These are phyloP conservation scores for Ictalurus furcatus DNA, from an alignment of 2,113 vertebrate genomes.

Conservation along the genomic window DNA sequence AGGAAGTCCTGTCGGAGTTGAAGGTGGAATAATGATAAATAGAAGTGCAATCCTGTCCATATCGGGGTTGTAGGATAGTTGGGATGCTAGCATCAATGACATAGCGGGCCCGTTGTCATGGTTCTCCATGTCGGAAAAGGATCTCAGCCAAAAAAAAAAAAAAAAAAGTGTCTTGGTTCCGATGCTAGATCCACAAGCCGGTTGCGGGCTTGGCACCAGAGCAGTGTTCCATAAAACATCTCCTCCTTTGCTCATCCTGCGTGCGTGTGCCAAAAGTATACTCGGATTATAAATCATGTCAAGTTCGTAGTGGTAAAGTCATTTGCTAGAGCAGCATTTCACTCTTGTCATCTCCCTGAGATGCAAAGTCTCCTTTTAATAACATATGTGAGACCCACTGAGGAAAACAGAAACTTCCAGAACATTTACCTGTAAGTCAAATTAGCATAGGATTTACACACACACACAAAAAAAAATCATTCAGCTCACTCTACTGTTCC, in stretches of 20 bases:
- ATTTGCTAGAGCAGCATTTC: conserved; percentile 44
- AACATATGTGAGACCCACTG: neutral
- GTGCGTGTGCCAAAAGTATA: conserved; percentile 60
- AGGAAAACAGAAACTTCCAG: neutral
- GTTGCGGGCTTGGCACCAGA: conserved; percentile 59
- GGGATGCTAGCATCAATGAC: conserved; percentile 39
- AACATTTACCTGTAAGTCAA: neutral
- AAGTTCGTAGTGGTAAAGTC: conserved; percentile 58
- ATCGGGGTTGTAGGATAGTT: conserved; percentile 28
- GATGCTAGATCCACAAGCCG: conserved; percentile 59
- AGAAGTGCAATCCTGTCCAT: conserved; percentile 33
- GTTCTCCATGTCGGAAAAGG: conserved; percentile 35
- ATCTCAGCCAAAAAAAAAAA: conserved; percentile 20
- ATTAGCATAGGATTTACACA: neutral
- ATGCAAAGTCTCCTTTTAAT: conserved; percentile 46
- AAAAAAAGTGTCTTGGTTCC: conserved; percentile 23
- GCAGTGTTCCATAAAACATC: conserved; percentile 44
- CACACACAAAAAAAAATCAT: neutral
- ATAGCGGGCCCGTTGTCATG: conserved; percentile 56
- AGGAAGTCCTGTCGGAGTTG: conserved; percentile 63
- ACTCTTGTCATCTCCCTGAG: conserved; percentile 57
- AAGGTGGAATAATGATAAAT: conserved; percentile 35
- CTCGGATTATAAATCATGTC: conserved; percentile 67
- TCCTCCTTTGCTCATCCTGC: conserved; percentile 53
- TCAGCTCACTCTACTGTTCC: neutral